Evolutionary conservation across 2,888 invertebrate genomes (phyloP).

Genomic region (Lumbricus terrestris): DNA sequence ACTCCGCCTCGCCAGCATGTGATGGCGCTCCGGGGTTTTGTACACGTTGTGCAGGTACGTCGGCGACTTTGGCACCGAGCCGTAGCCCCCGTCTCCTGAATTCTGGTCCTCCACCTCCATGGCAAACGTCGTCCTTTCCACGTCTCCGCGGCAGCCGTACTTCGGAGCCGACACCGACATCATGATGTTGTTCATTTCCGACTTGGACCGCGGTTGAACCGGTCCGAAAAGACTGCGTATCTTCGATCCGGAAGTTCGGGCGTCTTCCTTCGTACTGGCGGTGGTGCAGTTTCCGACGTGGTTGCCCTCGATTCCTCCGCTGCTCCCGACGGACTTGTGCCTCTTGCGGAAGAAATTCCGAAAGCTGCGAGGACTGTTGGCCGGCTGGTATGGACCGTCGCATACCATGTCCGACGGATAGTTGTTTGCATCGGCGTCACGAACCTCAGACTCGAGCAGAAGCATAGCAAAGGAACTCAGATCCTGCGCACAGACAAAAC

Average conservation of each 20-base stretch:
- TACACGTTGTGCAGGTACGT: slow-evolving; percentile 42
- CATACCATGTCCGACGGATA: slow-evolving; percentile 7
- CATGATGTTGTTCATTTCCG: slow-evolving; percentile 42
- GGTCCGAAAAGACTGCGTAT: slow-evolving; percentile 22
- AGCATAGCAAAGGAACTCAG: slow-evolving; percentile 56
- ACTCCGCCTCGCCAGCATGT: slow-evolving; percentile 20
- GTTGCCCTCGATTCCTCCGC: neutral
- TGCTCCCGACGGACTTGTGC: slow-evolving; percentile 38
- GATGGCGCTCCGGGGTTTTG: slow-evolving; percentile 38
- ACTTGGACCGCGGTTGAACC: slow-evolving; percentile 43
- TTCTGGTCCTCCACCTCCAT: slow-evolving; percentile 13
- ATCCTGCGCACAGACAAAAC: slow-evolving; percentile 50
- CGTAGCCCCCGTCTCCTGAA: neutral
- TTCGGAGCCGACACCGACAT: slow-evolving; percentile 43
- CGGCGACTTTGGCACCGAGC: slow-evolving; percentile 5
- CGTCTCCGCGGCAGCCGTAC: neutral
- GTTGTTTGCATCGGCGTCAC: neutral
- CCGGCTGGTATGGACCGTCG: slow-evolving; percentile 34
- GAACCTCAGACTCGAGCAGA: slow-evolving; percentile 36
- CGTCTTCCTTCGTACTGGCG: neutral
- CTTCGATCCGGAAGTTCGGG: neutral
- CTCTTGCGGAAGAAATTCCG: slow-evolving; percentile 39
- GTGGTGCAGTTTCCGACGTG: neutral
- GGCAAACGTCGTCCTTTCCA: neutral
- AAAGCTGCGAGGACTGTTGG: slow-evolving; percentile 39